Percentiles rank a stretch among this genome's conserved stretches.
Evolutionary conservation across 2,113 vertebrate genomes (phyloP).

Genomic region (Plecturocebus donacophilus): DNA sequence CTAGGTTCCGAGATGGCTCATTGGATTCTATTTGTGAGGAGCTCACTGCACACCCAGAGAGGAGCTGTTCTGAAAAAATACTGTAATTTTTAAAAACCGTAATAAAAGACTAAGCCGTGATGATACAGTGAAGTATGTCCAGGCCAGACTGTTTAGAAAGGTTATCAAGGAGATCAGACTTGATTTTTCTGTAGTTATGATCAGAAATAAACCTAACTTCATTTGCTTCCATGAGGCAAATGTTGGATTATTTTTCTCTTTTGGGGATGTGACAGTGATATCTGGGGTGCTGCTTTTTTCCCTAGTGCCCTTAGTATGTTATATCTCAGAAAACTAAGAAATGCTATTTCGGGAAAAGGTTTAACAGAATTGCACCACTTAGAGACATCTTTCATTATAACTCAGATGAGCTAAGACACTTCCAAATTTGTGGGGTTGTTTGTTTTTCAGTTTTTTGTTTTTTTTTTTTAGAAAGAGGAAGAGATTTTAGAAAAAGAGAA

Average conservation of each 20-base stretch:
- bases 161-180: neutral
- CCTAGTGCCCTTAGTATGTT: accelerated
- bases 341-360: neutral
- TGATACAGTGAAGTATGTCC: no score
- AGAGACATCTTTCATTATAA: neutral
- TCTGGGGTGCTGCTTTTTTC: no score
- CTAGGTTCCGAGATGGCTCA: neutral
- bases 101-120: neutral
- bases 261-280: neutral
- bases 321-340: neutral
- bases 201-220: neutral
- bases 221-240: no score
- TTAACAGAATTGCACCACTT: neutral
- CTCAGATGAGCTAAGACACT: neutral
- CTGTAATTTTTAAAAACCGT: no score
- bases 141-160: neutral
- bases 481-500: no score
- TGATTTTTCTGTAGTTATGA: accelerated
- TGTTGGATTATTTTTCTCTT: neutral
- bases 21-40: accelerated
- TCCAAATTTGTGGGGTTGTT: neutral
- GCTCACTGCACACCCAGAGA: no score
- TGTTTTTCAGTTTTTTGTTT: no score
- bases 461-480: no score
- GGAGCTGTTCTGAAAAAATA: accelerated